Base-by-base conservation (phyloP, 1,140 invertebrate genomes). In the Drosophila pallidifrons region DNA sequence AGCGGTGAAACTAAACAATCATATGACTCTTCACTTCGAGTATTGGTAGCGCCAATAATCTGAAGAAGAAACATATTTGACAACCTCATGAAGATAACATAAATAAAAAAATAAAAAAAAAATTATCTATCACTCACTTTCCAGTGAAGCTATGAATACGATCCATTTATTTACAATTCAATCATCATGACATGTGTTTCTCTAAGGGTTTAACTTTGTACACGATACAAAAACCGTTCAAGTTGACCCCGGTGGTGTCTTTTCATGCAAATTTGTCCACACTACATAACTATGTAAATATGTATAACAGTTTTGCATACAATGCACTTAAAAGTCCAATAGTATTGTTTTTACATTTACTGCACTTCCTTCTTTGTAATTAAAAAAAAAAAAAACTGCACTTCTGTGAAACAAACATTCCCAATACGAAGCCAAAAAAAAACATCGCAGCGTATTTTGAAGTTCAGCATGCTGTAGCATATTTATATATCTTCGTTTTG, bases 401-500 rank as follows among this genome's bases (percentile, higher is more conserved):
- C 20, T 25, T 11, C 35, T 38, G 6, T 38, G 35, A 38, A 38
- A 8, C 7, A 2, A 38, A 38, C 2, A 8, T 38, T 38, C 0
- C 8, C 35, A 10, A 38, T 38, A 38, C 8, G 1, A 38, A 38
- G 32, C 7, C 35, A 38, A 38, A 38, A 35, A 6, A 8, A 38
- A 38, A 38, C 35, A 2, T 32, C 13, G 15, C 11, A 68, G 55
- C 35, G 47, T 60, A 59, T 68, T 3, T 35, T 4, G 5, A 5
- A 25, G 49, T 38, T 43, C 11, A 38, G 8, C 65, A 68, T 43
- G 11, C 30, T 13, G 13, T 13, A 45, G 2, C 15, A 55, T 60
- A 60, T 57, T 68, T 74, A 25, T 16, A 13, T 68, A 35, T 74
- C 41, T 75, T 49, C 76, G 69, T 65, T 66, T 66, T 71, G 70